Base-by-base conservation (phyloP, 1,140 invertebrate species). In the Drosophila obscura region DNA sequence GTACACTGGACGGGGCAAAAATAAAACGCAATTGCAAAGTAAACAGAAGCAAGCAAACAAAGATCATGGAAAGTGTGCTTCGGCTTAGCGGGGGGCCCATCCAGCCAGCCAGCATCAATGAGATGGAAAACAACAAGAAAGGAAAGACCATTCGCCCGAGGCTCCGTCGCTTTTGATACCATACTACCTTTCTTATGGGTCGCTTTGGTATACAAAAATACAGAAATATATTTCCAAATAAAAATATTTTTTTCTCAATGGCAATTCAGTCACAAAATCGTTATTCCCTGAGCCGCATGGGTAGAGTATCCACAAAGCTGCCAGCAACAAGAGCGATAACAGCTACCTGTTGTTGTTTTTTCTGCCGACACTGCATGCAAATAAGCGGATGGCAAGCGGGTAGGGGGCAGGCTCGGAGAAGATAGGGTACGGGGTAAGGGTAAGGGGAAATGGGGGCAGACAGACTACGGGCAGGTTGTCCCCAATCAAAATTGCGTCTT, bases 331-430 rank as follows among this genome's bases (percentile, higher is more conserved):
- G 9, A 44, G n/a, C 15, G 44, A 39, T 58, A 26, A 31, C 28
- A 39, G 41, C 50, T 45, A 63, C 60, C 60, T 63, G 39, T 63
- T 56, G 61, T 61, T 61, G 41, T 16, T 28, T 4, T 57, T 57
- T 16, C 26, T 57, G 5, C 28, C 16, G 5, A 22, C 9, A 7
- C 28, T 31, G 5, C 13, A 16, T 35, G 60, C 50, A 44, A 61
- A 52, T 61, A 60, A 9, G 22, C 35, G 35, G 11, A 11, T 39
- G 35, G 13, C 11, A 13, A 39, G 11, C 11, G 11, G 35, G 11
- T 2, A 39, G 11, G 35, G 11, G 35, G 4, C 35, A 39, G 35
- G 8, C 35, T 13, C 35, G 9, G 31, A 11, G 31, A 7, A 35
- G 31, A 35, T 11, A 11, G 3, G 31, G 31, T 11, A 35, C 31